These are phyloP conservation scores for Amblyteles armatorius DNA, from an alignment of 2,888 invertebrate species.

Conservation along the genomic window DNA sequence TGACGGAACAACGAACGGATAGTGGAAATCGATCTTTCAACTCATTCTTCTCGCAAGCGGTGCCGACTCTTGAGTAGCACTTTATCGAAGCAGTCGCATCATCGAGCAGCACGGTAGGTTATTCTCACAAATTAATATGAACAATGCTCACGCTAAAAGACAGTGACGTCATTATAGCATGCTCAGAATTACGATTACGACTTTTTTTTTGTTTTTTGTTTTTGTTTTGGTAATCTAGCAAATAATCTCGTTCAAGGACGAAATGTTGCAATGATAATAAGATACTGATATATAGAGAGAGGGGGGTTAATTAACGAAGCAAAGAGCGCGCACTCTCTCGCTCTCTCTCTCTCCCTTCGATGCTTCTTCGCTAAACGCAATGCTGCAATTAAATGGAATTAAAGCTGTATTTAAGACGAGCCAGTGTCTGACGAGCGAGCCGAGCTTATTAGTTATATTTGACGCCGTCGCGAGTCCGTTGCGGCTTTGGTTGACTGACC, in stretches of 20 bases:
- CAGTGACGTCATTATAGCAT: too few species aligned
- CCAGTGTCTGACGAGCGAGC: conserved; percentile 59
- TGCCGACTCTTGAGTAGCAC: not conserved
- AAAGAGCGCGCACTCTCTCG: conserved; percentile 24
- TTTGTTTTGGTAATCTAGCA: too few species aligned
- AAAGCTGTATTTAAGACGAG: conserved; percentile 72
- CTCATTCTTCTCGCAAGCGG: not conserved
- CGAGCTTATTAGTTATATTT: conserved; percentile 43
- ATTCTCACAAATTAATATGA: not conserved
- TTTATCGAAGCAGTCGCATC: not conserved
- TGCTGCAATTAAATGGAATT: conserved; percentile 77
- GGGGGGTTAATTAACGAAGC: conserved; percentile 70
- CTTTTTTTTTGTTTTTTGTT: too few species aligned
- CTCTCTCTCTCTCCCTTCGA: conserved; percentile 14
- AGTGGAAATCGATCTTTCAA: not conserved
- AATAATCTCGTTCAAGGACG: too few species aligned
- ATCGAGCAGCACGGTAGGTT: not conserved
- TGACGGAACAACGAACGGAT: not conserved
- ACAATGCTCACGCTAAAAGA: not conserved
- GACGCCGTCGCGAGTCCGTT: conserved; percentile 50
- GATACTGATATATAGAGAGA: too few species aligned
- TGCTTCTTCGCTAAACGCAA: conserved; percentile 41
- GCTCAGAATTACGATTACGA: too few species aligned
- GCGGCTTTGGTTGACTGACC: conserved; percentile 75
- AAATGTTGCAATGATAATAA: too few species aligned